Evolutionary conservation across 2,888 invertebrate genomes (phyloP).

Genomic region (Pandemis cinnamomeana): DNA sequence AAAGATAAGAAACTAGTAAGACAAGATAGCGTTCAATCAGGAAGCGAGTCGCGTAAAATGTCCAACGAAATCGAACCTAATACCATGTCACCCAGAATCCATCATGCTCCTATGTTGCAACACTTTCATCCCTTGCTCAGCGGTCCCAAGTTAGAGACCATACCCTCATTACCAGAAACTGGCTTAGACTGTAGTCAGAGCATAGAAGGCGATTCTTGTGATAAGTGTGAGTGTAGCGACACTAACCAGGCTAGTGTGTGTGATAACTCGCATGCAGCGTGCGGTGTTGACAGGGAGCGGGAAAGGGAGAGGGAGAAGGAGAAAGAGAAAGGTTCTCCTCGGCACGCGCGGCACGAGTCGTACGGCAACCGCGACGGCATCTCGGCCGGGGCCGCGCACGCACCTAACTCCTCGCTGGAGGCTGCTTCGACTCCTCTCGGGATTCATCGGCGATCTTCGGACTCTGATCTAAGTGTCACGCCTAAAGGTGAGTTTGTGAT

Average conservation of each 20-base stretch:
- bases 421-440: constrained; percentile 79
- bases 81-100: constrained; percentile 56
- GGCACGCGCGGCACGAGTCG: constrained; percentile 83
- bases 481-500: constrained; percentile 90
- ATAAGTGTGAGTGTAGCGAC: constrained; percentile 49
- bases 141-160: constrained; percentile 71
- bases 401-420: constrained; percentile 70
- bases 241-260: constrained; percentile 81
- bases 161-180: constrained; percentile 74
- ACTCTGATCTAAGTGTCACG: constrained; percentile 96
- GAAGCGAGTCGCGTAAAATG: constrained; percentile 65
- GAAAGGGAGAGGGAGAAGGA: constrained; percentile 60
- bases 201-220: constrained; percentile 61
- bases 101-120: constrained; percentile 64
- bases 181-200: constrained; percentile 66
- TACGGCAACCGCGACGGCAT: constrained; percentile 77
- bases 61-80: constrained; percentile 64
- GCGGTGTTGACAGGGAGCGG: constrained; percentile 77
- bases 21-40: constrained; percentile 72
- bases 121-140: constrained; percentile 73
- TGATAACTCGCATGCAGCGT: constrained; percentile 84
- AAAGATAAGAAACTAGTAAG: constrained; percentile 62
- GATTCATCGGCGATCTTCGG: constrained; percentile 93
- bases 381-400: constrained; percentile 50
- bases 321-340: constrained; percentile 72